Evolutionary conservation across 2,888 invertebrate species (phyloP), one percentile per base, ranked within the genome.

Genomic region (Morinoia aosen): DNA sequence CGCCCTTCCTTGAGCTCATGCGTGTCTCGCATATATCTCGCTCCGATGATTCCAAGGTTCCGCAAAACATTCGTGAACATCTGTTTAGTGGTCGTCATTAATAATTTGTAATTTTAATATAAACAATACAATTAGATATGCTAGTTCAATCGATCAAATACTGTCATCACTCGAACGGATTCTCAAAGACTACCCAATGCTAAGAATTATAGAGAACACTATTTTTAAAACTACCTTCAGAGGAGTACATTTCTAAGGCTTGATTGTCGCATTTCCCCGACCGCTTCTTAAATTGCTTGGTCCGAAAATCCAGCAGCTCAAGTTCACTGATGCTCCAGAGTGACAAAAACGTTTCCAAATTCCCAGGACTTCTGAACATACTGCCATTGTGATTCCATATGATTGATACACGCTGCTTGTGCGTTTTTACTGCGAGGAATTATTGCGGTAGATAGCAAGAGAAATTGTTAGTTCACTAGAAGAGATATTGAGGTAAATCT

Each of bases 351-450:
- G 25, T 25, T 33, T 16, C 19, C 16, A 76, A 76, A 76, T 76
- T 76, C 2, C 33, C 76, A 25, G 33, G 76, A 76, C 25, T 33
- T 76, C 25, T 76, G 76, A 76, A 76, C 76, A 33, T 76, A 33
- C 76, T 76, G 76, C 76, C 76, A 76, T 76, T 76, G 76, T 76
- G 76, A 76, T 76, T 64, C 25, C 19, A 76, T 25, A 33, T 76
- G 76, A 76, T 76, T 76, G 25, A 76, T 76, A 76, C 33, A 76
- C 19, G 76, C 76, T 76, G 76, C 76, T 76, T 76, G 25, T 76
- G 76, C 76, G 25, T 76, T 90, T 39, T 90, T 48, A 90, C 90
- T 90, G 90, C 90, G 90, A 40, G 90, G 40, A 90, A 90, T 90
- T 90, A 11, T 40, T 90, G 48, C 39, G 90, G 90, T 40, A 90